Evolutionary conservation across 2,888 invertebrate genomes (phyloP).

Genomic region (Gasteruption jaculator): DNA sequence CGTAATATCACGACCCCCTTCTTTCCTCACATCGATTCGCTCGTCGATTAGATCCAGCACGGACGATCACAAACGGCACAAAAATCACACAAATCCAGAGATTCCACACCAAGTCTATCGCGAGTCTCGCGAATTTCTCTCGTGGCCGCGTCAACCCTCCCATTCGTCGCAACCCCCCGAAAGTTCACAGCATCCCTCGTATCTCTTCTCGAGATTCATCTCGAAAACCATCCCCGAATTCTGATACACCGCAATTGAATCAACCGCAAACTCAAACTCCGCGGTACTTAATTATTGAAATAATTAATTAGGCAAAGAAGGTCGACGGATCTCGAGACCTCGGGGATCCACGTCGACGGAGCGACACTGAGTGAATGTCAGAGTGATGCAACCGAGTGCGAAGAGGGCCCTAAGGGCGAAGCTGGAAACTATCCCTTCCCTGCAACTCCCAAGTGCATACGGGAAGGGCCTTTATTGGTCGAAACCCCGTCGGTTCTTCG

Average conservation of each 20-base stretch:
- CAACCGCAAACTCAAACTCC: too few species aligned
- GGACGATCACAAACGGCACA: constrained; percentile 2
- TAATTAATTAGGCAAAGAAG: too few species aligned
- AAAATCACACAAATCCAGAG: background rate
- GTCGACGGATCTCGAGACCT: too few species aligned
- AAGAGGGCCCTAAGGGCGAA: constrained; percentile 40
- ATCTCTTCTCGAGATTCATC: too few species aligned
- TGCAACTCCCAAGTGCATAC: constrained; percentile 23
- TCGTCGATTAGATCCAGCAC: constrained; percentile 31
- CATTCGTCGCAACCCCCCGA: too few species aligned
- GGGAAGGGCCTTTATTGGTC: constrained; percentile 31
- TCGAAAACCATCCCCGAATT: too few species aligned
- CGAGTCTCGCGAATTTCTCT: too few species aligned
- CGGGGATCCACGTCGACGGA: constrained; percentile 25
- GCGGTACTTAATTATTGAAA: too few species aligned
- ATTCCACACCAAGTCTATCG: too few species aligned
- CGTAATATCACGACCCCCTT: constrained; percentile 25
- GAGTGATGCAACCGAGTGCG: constrained; percentile 48
- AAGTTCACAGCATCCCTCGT: too few species aligned
- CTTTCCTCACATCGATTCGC: constrained; percentile 33
- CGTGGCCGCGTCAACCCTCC: too few species aligned
- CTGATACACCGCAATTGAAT: too few species aligned
- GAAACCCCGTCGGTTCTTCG: constrained; percentile 14
- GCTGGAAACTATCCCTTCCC: constrained; percentile 43
- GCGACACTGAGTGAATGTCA: constrained; percentile 46